Percentiles rank a stretch among this genome's conserved stretches.
These are phyloP conservation scores for Budorcas taxicolor DNA, from an alignment of 2,113 vertebrate genomes.

Conservation along the genomic window DNA sequence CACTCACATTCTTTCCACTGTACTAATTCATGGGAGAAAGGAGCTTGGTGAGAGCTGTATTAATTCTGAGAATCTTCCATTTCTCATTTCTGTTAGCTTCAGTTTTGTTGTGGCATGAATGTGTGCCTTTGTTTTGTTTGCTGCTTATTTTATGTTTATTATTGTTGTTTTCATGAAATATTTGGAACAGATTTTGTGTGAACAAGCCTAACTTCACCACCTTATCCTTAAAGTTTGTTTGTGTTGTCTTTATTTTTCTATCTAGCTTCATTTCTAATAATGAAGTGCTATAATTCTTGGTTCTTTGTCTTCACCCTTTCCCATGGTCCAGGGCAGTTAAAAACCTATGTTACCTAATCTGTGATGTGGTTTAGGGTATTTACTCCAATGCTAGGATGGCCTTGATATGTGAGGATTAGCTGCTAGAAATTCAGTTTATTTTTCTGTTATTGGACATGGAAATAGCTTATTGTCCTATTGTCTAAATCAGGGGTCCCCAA, in stretches of 20 bases:
- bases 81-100: constrained; percentile 1
- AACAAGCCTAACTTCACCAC: not conserved
- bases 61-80: not conserved
- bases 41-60: not conserved
- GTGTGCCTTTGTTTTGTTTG: not conserved
- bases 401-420: not conserved
- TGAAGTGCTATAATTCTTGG: not conserved
- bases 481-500: not conserved
- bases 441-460: not conserved
- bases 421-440: not conserved
- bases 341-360: not conserved
- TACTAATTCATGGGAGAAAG: not conserved
- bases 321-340: not conserved
- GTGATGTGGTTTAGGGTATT: not conserved
- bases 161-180: not conserved
- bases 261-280: not conserved
- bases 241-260: not conserved
- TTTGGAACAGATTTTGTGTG: not conserved
- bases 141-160: not conserved
- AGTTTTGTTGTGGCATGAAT: not conserved
- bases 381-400: not conserved
- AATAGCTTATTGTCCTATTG: not conserved
- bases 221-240: not conserved
- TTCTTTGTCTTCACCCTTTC: not conserved
- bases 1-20: not conserved